phyloP scores from a whole-genome alignment of 2,797 vertebrate genomes.

The Pygocentrus nattereri region DNA sequence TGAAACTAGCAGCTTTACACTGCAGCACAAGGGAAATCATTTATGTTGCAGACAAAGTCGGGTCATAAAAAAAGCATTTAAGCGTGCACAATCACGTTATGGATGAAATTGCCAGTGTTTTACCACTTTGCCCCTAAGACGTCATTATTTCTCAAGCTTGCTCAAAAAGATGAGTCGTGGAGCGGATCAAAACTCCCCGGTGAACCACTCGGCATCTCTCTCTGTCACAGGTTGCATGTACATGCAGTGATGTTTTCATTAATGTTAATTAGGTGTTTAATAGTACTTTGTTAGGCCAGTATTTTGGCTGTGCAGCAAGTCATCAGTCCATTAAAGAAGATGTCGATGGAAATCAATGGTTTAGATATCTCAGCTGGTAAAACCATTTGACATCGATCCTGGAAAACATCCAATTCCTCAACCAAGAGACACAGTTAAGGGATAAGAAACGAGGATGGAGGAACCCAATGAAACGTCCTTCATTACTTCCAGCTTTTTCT shows the following conservation, averaged over 20 bases:
- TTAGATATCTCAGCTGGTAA: not conserved
- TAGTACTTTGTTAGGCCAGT: not conserved
- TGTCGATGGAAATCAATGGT: not conserved
- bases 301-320: not conserved
- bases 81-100: not conserved
- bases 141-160: not conserved
- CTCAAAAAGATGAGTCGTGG: not conserved
- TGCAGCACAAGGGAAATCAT: not conserved
- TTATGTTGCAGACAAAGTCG: not conserved
- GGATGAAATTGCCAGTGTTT: not conserved
- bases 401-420: not conserved
- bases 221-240: not conserved
- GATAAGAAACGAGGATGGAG: too few relatives aligned
- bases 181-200: not conserved
- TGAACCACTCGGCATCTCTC: not conserved
- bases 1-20: not conserved
- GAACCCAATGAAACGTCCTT: too few relatives aligned
- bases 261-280: not conserved
- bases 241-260: not conserved
- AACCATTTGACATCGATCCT: not conserved
- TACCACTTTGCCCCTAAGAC: not conserved
- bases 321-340: not conserved
- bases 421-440: not conserved
- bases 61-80: not conserved
- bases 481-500: too few relatives aligned